Evolutionary conservation across 1,140 invertebrate genomes (phyloP), one percentile per base, ranked within the genome.

Genomic region (Callitettix versicolor): DNA sequence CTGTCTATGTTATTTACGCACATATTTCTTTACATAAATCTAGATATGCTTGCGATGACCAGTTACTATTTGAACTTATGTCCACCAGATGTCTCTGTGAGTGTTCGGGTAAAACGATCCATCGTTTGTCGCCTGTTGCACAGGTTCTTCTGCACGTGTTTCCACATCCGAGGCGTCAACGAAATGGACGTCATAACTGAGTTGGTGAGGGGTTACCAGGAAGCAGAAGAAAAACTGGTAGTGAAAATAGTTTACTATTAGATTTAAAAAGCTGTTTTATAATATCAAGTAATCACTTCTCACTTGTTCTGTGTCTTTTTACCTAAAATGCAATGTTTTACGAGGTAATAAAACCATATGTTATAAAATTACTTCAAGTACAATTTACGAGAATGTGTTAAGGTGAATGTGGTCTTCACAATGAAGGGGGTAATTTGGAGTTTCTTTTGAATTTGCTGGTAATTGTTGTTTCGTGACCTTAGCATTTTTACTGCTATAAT

Each of bases 101-200:
- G 81, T 33, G 66, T 84, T 15, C 71, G 82, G 58, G 72, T 84
- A n/a, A 69, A 75, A 55, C 67, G 76, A 43, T 79, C 80, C 34
- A 65, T 77, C 53, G 82, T 83, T 77, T 86, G 83, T 58, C 75
- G 75, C 33, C 68, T 84, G 62, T 73, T 86, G 60, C 83, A 86
- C 64, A 71, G 77, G 38, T 67, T 85, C 58, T 86, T 84, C 68
- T 85, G 83, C 60, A 71, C 79, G n/a, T 86, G 83, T 65, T 82
- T 84, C 70, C 79, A 85, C 68, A 46, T 52, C n/a, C 69, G 67
- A 62, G 79, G 76, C 24, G 74, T 71, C 43, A 67, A 72, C 40
- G 76, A 80, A 57, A 66, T 79, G 64, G 65, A 71, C 5, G 69
- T 70, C 56, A 72, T 80, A 36, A 79, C 79, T 3, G 71, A 72